Percentiles rank a stretch among this genome's conserved stretches.
These are phyloP conservation scores for Hemichromis elongatus DNA, from an alignment of 2,113 vertebrate genomes.

Conservation along the genomic window DNA sequence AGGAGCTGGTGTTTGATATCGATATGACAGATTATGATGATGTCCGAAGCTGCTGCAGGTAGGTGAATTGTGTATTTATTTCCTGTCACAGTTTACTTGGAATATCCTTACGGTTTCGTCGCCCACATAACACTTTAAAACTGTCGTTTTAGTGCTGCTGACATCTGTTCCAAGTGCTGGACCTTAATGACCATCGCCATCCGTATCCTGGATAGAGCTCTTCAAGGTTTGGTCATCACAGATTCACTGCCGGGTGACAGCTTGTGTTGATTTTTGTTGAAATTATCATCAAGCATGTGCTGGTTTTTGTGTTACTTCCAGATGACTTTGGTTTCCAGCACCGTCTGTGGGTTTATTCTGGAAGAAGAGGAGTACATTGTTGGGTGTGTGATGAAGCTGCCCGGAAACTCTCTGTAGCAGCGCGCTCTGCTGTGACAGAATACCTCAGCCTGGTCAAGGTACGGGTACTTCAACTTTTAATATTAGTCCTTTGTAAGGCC, in stretches of 20 bases:
- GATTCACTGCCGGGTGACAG: neutral
- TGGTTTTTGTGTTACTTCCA: constrained; percentile 41
- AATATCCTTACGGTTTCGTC: neutral
- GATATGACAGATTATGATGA: constrained; percentile 98
- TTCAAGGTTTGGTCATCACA: constrained; percentile 75
- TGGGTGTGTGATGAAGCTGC: constrained; percentile 94
- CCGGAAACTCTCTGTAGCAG: constrained; percentile 84
- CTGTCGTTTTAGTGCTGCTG: constrained; percentile 79
- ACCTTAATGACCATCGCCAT: constrained; percentile 93
- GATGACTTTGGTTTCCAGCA: constrained; percentile 93
- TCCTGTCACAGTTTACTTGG: neutral
- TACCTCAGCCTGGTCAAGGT: constrained; percentile 92
- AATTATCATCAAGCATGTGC: neutral
- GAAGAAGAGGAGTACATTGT: constrained; percentile 93
- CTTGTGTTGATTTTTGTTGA: neutral
- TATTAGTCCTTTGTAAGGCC: neutral
- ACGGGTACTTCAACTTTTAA: neutral
- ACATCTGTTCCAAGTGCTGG: constrained; percentile 95
- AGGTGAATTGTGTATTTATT: neutral
- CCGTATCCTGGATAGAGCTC: constrained; percentile 83
- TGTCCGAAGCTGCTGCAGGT: constrained; percentile 94
- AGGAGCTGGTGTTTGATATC: constrained; percentile 96
- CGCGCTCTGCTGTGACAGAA: constrained; percentile 87
- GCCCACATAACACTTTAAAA: neutral
- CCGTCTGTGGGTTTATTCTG: constrained; percentile 94